Conservation (phyloP, 2,888 invertebrate genomes). For the Scotopteryx bipunctaria region DNA sequence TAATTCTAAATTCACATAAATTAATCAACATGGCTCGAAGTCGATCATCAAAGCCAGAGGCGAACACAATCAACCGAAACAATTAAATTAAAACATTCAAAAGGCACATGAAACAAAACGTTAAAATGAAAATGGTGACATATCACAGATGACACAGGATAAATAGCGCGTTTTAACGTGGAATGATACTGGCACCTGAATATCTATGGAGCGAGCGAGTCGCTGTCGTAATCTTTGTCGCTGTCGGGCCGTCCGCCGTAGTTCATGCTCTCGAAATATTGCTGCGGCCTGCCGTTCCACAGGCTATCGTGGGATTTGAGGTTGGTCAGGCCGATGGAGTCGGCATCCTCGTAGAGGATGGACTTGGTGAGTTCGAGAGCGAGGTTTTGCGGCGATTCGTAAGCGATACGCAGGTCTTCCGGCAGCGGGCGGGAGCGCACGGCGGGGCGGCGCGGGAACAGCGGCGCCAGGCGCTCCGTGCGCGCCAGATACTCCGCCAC, state of each 20-base stretch:
- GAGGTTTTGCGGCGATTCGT: conserved; percentile 65
- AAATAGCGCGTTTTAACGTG: conserved; percentile 42
- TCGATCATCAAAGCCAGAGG: conserved; percentile 25
- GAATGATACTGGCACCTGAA: conserved; percentile 43
- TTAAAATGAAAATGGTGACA: conserved; percentile 40
- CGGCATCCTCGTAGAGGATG: conserved; percentile 67
- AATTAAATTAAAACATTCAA: conserved; percentile 20
- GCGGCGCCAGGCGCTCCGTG: conserved; percentile 62
- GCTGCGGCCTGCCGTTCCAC: conserved; percentile 80
- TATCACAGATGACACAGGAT: conserved; percentile 63
- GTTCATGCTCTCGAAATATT: conserved; percentile 87
- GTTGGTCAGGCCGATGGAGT: conserved; percentile 51
- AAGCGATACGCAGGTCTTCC: conserved; percentile 47
- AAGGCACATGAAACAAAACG: conserved; percentile 26
- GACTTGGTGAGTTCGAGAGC: conserved; percentile 60
- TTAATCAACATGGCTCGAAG: conserved; percentile 25
- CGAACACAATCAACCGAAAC: conserved; percentile 23
- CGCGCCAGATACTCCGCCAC: conserved; percentile 71
- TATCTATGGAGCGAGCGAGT: conserved; percentile 58
- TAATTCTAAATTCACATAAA: conserved; percentile 21
- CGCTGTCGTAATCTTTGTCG: conserved; percentile 59
- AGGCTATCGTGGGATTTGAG: conserved; percentile 71
- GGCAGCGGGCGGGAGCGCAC: conserved; percentile 64
- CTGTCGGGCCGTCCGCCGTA: conserved; percentile 63
- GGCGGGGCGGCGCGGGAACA: conserved; percentile 48